Percentiles rank a stretch among this genome's conserved stretches.
phyloP scores from a whole-genome alignment of 1,140 invertebrate genomes.

The Mizuhopecten yessoensis region DNA sequence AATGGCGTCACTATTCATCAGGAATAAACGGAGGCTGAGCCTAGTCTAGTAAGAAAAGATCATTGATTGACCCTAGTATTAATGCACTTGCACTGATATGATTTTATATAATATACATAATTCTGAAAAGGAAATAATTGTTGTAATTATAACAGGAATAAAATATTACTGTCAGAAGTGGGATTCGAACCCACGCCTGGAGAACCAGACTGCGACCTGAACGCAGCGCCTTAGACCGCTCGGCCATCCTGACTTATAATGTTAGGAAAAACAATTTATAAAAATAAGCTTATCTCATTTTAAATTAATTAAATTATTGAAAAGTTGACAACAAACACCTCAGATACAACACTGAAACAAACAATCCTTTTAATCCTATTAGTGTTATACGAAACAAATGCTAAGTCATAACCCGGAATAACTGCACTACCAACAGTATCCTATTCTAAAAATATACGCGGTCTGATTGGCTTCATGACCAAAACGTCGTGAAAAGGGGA shows the following conservation, averaged over 20 bases:
- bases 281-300: too few relatives aligned
- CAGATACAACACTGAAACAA: too few relatives aligned
- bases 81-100: too few relatives aligned
- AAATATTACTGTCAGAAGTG: conserved; percentile 76
- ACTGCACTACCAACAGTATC: too few relatives aligned
- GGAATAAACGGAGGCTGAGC: neutral
- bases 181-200: conserved; percentile 82
- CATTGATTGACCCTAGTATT: neutral
- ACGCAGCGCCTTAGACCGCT: conserved; percentile 82
- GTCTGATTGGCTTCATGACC: neutral
- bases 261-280: too few relatives aligned
- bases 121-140: too few relatives aligned
- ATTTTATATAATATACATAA: too few relatives aligned
- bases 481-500: neutral
- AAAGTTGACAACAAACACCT: too few relatives aligned
- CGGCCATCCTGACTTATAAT: conserved; percentile 79
- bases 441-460: neutral
- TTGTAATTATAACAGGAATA: too few relatives aligned
- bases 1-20: neutral
- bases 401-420: neutral
- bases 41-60: neutral
- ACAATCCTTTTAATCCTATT: too few relatives aligned
- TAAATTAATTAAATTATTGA: too few relatives aligned
- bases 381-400: too few relatives aligned
- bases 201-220: conserved; percentile 82